Conservation (phyloP, 2,113 vertebrate genomes). For the Catharus minimus region DNA sequence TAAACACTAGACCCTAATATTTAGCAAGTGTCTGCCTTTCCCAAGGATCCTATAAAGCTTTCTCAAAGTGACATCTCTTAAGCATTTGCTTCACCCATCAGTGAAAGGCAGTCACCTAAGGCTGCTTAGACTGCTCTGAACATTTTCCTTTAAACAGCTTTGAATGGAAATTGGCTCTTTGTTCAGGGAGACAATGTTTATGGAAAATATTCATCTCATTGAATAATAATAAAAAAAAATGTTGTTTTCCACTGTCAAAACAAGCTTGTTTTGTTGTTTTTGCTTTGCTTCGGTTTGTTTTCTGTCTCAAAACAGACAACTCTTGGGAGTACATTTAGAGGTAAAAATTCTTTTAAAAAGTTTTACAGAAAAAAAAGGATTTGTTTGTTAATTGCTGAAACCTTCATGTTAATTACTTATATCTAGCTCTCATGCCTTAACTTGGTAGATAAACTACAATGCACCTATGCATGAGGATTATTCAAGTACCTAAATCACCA, state of each 20-base stretch:
- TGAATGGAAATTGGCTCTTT: constrained; percentile 34
- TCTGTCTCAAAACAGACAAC: neutral
- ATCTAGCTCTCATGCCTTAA: neutral
- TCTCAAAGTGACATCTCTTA: neutral
- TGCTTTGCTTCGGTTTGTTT: neutral
- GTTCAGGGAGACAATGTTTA: constrained; percentile 15
- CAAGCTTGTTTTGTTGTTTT: constrained; percentile 3
- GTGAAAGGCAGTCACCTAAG: constrained; percentile 9
- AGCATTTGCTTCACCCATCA: neutral
- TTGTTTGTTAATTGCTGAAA: neutral
- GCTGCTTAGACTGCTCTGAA: constrained; percentile 49
- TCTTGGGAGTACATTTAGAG: neutral
- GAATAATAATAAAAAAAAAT: neutral
- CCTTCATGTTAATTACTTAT: fast-evolving
- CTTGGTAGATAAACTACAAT: neutral
- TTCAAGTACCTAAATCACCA: neutral
- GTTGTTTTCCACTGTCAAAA: constrained; percentile 1
- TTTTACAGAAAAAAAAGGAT: neutral
- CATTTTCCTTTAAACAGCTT: constrained; percentile 36
- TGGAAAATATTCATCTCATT: constrained; percentile 17
- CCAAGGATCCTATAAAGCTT: neutral
- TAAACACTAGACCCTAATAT: neutral
- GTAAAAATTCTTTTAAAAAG: neutral
- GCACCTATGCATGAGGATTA: fast-evolving
- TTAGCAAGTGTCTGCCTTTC: neutral